Evolutionary conservation across 2,797 vertebrate genomes (phyloP).

Genomic region (Rhodeus uyekii): DNA sequence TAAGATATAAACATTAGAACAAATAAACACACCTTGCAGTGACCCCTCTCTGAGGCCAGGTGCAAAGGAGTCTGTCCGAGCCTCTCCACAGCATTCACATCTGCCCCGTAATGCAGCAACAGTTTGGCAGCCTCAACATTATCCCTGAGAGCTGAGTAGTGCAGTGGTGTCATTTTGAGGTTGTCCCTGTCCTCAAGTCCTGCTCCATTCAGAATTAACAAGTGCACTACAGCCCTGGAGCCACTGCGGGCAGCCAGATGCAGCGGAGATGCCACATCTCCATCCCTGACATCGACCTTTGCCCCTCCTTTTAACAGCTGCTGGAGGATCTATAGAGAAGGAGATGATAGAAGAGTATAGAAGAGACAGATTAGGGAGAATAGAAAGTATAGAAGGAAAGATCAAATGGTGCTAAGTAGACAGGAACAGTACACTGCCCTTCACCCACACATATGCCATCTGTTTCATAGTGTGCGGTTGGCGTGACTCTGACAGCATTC

Average conservation of each 20-base stretch:
- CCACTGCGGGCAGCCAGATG: constrained; percentile 65
- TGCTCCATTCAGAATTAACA: constrained; percentile 53
- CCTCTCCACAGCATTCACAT: constrained; percentile 40
- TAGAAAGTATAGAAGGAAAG: constrained; percentile 15
- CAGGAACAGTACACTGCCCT: constrained; percentile 13
- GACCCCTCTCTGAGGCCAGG: constrained; percentile 58
- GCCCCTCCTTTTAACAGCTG: constrained; percentile 55
- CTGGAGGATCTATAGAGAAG: constrained; percentile 45
- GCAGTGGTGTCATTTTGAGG: constrained; percentile 55
- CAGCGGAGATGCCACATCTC: constrained; percentile 43
- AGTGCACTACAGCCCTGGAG: constrained; percentile 7
- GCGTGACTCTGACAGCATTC: constrained; percentile 13
- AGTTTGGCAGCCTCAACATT: constrained; percentile 46
- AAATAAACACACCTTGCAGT: constrained; percentile 48
- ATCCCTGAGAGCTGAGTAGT: constrained; percentile 49
- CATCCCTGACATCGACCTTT: constrained; percentile 45
- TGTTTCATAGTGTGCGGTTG: constrained; percentile 50
- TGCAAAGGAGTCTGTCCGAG: constrained; percentile 55
- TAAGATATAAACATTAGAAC: too few relatives aligned
- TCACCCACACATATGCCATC: constrained; percentile 54
- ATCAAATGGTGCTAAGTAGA: constrained; percentile 47
- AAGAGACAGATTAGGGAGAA: neutral
- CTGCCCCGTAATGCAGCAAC: constrained; percentile 61
- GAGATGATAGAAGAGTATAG: neutral
- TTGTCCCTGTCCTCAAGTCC: constrained; percentile 37